Evolutionary conservation across 2,113 vertebrate genomes (phyloP).

Genomic region (Casuarius casuarius): DNA sequence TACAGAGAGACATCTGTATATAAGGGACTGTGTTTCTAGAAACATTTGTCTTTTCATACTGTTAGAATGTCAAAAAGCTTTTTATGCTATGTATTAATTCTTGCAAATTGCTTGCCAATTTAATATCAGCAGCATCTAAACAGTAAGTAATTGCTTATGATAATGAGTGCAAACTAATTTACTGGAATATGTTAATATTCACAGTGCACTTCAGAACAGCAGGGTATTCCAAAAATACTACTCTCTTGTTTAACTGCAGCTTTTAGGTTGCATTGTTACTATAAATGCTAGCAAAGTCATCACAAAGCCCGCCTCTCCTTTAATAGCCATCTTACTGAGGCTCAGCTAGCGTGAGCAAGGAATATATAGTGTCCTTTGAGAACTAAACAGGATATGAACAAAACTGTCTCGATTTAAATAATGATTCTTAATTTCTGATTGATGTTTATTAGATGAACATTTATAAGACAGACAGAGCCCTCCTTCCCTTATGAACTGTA

Average conservation of each 20-base stretch:
- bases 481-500: slow-evolving; percentile 45
- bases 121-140: slow-evolving; percentile 82
- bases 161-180: slow-evolving; percentile 89
- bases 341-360: slow-evolving; percentile 73
- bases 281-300: slow-evolving; percentile 66
- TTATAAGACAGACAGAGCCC: slow-evolving; percentile 3
- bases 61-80: slow-evolving; percentile 64
- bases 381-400: slow-evolving; percentile 33
- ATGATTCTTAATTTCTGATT: slow-evolving; percentile 65
- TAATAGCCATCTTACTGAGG: slow-evolving; percentile 65
- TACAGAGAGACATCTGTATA: not conserved
- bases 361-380: slow-evolving; percentile 70
- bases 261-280: slow-evolving; percentile 69
- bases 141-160: slow-evolving; percentile 87
- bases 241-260: slow-evolving; percentile 70
- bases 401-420: slow-evolving; percentile 49
- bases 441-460: slow-evolving; percentile 21
- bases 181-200: slow-evolving; percentile 84
- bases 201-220: slow-evolving; percentile 78
- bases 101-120: slow-evolving; percentile 83
- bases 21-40: slow-evolving; percentile 20
- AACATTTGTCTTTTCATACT: slow-evolving; percentile 43
- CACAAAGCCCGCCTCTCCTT: slow-evolving; percentile 66
- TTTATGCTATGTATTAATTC: slow-evolving; percentile 76
- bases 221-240: slow-evolving; percentile 75